Evolutionary conservation across 2,888 invertebrate genomes (phyloP), one percentile per base, ranked within the genome.

Genomic region (Polydrusus tereticollis): DNA sequence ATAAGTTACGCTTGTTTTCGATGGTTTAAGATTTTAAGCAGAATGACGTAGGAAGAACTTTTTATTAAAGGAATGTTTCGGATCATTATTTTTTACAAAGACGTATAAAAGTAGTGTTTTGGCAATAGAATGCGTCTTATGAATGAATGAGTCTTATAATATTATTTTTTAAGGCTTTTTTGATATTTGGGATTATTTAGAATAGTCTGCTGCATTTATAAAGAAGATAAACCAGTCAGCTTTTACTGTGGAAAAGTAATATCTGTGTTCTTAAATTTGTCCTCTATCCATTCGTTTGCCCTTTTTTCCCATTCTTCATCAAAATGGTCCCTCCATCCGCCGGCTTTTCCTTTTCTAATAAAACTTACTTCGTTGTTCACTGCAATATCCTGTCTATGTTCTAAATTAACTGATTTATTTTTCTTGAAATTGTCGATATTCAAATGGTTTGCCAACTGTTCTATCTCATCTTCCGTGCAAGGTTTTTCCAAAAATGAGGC

Each of bases 341-440:
- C 89, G 0, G 86, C 87, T 79, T 88, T 88, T 33, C 94, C 94
- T 82, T 89, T 89, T 76, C 92, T 86, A 0, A 94, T 90, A 80
- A 94, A 94, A 2, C 86, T 86, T 65, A 89, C 88, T 79, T 90
- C 91, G 1, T 87, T 88, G 0, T 86, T 83, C 57, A 87, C 87
- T 8, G 23, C n/a, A 26, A 94, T 87, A 0, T 89, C 88, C 77
- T 87, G 88, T 81, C 93, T 87, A 58, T 90, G 88, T 71, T 91
- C 89, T 60, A 88, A 82, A 82, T 97, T 96, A 0, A 95, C 92
- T 5, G 93, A 91, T 57, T 90, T 89, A 85, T 97, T 97, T 12
- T 90, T 88, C 76, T 92, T 92, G 86, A 98, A 97, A 82, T 90
- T 93, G 7, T 92, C 88, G 75, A 98, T 94, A 80, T 90, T 89